Evolutionary conservation across 2,888 invertebrate species (phyloP).

Genomic region (Drosophila fulvimacula): DNA sequence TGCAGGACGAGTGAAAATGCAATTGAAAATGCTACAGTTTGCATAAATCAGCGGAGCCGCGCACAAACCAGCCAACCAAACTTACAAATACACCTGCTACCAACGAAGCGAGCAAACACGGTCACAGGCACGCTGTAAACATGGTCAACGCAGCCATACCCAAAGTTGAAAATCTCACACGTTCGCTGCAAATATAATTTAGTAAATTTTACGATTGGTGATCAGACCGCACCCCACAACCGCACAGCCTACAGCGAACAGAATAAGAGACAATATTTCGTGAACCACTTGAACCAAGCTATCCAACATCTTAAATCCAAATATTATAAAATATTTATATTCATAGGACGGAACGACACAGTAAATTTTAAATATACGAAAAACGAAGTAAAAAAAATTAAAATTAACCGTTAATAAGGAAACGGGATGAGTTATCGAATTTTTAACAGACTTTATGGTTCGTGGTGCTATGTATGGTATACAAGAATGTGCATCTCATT

Average conservation of each 20-base stretch:
- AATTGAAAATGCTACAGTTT: slow-evolving; percentile 79
- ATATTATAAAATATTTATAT: too few species aligned
- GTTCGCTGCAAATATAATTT: slow-evolving; percentile 72
- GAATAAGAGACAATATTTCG: too few species aligned
- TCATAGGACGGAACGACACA: too few species aligned
- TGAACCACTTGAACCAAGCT: too few species aligned
- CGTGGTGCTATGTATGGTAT: too few species aligned
- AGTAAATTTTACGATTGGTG: slow-evolving; percentile 59
- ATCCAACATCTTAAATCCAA: too few species aligned
- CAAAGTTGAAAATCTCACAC: slow-evolving; percentile 21
- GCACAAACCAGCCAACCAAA: slow-evolving; percentile 58
- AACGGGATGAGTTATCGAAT: too few species aligned
- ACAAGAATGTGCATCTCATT: too few species aligned
- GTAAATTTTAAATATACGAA: too few species aligned
- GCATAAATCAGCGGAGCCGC: slow-evolving; percentile 78
- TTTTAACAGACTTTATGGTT: too few species aligned
- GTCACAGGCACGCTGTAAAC: slow-evolving; percentile 64
- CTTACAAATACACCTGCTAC: slow-evolving; percentile 25
- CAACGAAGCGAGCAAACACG: slow-evolving; percentile 57
- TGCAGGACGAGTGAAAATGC: slow-evolving; percentile 69
- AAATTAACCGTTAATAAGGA: too few species aligned
- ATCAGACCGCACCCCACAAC: slow-evolving; percentile 39
- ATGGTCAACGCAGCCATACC: slow-evolving; percentile 50
- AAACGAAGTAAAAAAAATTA: too few species aligned
- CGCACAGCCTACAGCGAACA: not conserved